These are phyloP conservation scores for Lordiphosa fenestrarum DNA, from an alignment of 2,888 invertebrate genomes.

Conservation along the genomic window DNA sequence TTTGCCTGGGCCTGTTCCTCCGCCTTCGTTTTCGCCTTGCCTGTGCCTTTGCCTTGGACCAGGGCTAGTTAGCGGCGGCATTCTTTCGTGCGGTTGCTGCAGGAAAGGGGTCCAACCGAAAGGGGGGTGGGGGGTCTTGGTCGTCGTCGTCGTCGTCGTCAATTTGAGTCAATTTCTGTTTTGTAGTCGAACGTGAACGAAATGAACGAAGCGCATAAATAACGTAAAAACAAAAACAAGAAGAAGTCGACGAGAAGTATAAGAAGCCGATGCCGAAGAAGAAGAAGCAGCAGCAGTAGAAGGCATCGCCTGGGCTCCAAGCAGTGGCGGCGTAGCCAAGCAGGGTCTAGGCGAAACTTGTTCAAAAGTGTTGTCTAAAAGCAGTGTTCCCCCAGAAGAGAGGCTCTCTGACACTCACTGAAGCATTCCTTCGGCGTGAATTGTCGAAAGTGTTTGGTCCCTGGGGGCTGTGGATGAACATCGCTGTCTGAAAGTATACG, in stretches of 20 bases:
- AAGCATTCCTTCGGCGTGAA: too few relatives aligned
- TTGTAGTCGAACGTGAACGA: slow-evolving; percentile 65
- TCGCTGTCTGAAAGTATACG: too few relatives aligned
- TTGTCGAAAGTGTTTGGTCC: too few relatives aligned
- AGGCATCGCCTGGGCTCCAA: slow-evolving; percentile 27
- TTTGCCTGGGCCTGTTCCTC: slow-evolving; percentile 14
- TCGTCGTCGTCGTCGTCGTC: slow-evolving; percentile 41
- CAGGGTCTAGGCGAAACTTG: too few relatives aligned
- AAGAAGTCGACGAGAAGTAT: slow-evolving; percentile 12
- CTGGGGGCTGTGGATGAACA: too few relatives aligned
- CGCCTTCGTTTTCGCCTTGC: slow-evolving; percentile 6
- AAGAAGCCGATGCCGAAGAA: slow-evolving; percentile 12
- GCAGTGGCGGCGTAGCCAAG: slow-evolving; percentile 2
- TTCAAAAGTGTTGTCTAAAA: too few relatives aligned
- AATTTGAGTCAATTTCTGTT: slow-evolving; percentile 72
- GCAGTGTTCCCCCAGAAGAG: too few relatives aligned
- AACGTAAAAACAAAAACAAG: slow-evolving; percentile 50
- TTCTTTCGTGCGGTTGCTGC: slow-evolving; percentile 51
- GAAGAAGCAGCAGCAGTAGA: slow-evolving; percentile 17
- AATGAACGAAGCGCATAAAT: slow-evolving; percentile 72
- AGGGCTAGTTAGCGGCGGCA: slow-evolving; percentile 62
- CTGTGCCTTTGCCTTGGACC: slow-evolving; percentile 42
- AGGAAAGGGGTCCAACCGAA: slow-evolving; percentile 10
- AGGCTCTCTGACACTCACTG: too few relatives aligned
- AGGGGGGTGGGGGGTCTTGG: not conserved